Conservation (phyloP, 1,140 invertebrate species). For the Philotrypesis tridentata region DNA sequence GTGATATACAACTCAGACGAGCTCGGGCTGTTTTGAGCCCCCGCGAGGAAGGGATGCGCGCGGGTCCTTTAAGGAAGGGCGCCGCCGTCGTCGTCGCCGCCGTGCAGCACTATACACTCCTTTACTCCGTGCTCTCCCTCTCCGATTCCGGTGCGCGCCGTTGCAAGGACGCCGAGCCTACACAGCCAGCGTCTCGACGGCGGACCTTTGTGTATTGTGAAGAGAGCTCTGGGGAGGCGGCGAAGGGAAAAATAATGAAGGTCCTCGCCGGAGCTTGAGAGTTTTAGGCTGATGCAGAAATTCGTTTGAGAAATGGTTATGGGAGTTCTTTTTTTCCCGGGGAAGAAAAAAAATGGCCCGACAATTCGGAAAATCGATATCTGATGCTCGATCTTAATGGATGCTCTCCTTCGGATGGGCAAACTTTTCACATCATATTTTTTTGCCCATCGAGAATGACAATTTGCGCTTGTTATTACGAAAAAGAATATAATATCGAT, state of each 20-base stretch:
- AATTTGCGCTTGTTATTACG: too few species aligned
- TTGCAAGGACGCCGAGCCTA: background rate
- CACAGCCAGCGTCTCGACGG: background rate
- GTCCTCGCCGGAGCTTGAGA: background rate
- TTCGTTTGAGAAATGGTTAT: too few species aligned
- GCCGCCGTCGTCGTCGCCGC: background rate
- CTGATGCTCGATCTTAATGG: too few species aligned
- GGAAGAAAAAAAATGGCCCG: too few species aligned
- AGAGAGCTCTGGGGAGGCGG: conserved; percentile 5
- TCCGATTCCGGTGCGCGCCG: background rate
- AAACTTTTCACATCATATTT: too few species aligned
- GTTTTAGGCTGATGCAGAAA: background rate
- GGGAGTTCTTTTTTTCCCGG: too few species aligned
- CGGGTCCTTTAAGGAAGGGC: background rate
- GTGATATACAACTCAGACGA: background rate
- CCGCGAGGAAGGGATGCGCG: background rate
- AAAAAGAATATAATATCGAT: too few species aligned
- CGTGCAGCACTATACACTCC: background rate
- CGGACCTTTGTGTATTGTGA: conserved; percentile 14
- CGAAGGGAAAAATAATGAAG: conserved; percentile 1
- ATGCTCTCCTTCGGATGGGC: too few species aligned
- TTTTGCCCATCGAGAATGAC: too few species aligned
- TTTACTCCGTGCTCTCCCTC: background rate
- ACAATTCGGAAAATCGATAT: too few species aligned
- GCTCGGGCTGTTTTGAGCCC: background rate